phyloP scores from a whole-genome alignment of 2,113 vertebrate species.

The Xiphias gladius region DNA sequence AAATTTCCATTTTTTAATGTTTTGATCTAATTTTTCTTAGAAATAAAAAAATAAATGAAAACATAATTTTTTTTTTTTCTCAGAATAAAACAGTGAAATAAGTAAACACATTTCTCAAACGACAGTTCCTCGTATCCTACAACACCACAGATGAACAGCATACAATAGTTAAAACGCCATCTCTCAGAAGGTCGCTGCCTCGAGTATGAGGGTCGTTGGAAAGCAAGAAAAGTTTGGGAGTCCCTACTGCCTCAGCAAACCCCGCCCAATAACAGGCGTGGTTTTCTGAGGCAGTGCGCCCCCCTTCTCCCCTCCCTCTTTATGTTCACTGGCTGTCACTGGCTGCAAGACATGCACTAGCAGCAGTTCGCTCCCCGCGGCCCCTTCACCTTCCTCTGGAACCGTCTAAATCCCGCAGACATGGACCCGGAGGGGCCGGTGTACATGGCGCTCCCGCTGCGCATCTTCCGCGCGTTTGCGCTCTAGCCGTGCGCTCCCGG shows the following conservation, averaged over 20 bases:
- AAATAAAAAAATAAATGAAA: too few relatives aligned
- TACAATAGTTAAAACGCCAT: background rate
- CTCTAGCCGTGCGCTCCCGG: slow-evolving; percentile 59
- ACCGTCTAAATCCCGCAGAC: slow-evolving; percentile 44
- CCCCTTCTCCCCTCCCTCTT: slow-evolving; percentile 11
- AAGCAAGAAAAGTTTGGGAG: slow-evolving; percentile 42
- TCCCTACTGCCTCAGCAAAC: slow-evolving; percentile 29
- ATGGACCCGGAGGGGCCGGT: slow-evolving; percentile 55
- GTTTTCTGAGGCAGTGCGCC: slow-evolving; percentile 34
- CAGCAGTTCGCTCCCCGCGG: slow-evolving; percentile 7
- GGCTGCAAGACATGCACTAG: background rate
- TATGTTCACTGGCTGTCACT: slow-evolving; percentile 61
- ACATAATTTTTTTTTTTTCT: too few relatives aligned
- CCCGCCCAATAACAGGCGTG: slow-evolving; percentile 69
- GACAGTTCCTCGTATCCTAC: too few relatives aligned
- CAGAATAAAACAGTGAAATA: too few relatives aligned
- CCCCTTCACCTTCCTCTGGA: slow-evolving; percentile 14
- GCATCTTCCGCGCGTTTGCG: slow-evolving; percentile 18
- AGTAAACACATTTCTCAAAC: too few relatives aligned
- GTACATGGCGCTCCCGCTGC: slow-evolving; percentile 29
- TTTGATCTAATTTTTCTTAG: too few relatives aligned
- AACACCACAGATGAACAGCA: too few relatives aligned
- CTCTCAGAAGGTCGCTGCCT: background rate
- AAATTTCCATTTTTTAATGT: too few relatives aligned
- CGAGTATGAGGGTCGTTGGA: too few relatives aligned